Percentiles rank a stretch among this genome's conserved stretches.
These are phyloP conservation scores for Bombyx huttoni DNA, from an alignment of 2,888 invertebrate genomes.

Conservation along the genomic window DNA sequence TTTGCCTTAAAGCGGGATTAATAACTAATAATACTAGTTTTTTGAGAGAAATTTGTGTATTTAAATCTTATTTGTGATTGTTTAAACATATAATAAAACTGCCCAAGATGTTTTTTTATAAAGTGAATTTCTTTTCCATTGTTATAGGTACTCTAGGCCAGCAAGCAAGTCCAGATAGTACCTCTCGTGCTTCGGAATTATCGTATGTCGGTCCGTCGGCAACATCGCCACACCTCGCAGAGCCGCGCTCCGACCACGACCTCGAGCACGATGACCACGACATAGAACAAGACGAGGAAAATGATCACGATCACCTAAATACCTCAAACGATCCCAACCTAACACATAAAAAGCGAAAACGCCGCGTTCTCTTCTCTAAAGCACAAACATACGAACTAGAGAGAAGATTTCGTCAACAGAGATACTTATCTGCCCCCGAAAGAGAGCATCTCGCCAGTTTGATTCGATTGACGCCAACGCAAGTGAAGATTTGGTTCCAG, in stretches of 20 bases:
- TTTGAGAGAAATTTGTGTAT: no score
- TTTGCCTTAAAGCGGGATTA: no score
- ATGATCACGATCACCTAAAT: conserved; percentile 55
- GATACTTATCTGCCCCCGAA: conserved; percentile 97
- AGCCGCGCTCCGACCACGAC: conserved; percentile 41
- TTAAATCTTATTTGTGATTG: no score
- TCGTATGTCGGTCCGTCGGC: conserved; percentile 67
- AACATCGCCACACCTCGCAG: conserved; percentile 42
- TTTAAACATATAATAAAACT: no score
- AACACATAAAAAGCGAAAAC: conserved; percentile 90
- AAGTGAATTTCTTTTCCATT: conserved; percentile 17
- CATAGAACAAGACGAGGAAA: conserved; percentile 75
- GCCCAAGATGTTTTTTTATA: no score
- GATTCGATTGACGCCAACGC: conserved; percentile 96
- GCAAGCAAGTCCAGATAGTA: conserved; percentile 87
- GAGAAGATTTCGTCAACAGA: conserved; percentile 93
- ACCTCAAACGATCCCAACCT: conserved; percentile 54
- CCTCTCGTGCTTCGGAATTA: conserved; percentile 86
- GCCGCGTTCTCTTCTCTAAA: conserved; percentile 97
- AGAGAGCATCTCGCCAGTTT: conserved; percentile 95
- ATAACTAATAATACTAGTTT: no score
- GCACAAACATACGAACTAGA: conserved; percentile 97
- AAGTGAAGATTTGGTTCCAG: conserved; percentile 99
- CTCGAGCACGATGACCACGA: conserved; percentile 64
- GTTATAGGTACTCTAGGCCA: conserved; percentile 72